Percentiles rank a stretch among this genome's conserved stretches.
These are phyloP conservation scores for Planococcus citri DNA, from an alignment of 1,140 invertebrate genomes.

Conservation along the genomic window DNA sequence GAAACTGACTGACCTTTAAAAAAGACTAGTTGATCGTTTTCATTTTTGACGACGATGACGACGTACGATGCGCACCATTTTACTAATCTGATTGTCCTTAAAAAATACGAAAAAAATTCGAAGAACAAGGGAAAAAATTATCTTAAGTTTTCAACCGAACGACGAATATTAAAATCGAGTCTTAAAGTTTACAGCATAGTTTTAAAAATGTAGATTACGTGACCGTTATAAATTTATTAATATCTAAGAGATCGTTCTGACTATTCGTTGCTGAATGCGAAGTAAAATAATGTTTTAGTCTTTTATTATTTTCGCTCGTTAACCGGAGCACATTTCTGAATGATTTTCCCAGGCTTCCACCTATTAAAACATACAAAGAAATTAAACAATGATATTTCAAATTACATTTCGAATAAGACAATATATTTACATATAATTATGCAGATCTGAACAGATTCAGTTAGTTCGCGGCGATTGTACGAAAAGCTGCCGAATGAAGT, in stretches of 20 bases:
- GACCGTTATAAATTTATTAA: background rate
- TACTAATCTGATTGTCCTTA: background rate
- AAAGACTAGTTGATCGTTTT: background rate
- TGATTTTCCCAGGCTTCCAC: conserved; percentile 71
- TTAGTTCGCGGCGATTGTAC: too few relatives aligned
- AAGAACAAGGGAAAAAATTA: background rate
- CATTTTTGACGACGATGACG: background rate
- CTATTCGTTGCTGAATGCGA: conserved; percentile 15
- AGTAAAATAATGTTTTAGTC: conserved; percentile 10
- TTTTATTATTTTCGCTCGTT: conserved; percentile 30
- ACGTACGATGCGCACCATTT: background rate
- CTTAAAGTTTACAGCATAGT: background rate
- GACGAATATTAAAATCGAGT: background rate
- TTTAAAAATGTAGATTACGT: conserved; percentile 5
- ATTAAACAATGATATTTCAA: conserved; percentile 25
- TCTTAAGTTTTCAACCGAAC: too few relatives aligned
- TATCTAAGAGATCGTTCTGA: conserved; percentile 12
- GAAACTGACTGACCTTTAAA: background rate
- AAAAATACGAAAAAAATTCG: background rate
- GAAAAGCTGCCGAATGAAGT: too few relatives aligned
- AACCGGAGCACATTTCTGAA: conserved; percentile 65
- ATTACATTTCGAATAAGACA: too few relatives aligned
- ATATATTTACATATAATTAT: background rate
- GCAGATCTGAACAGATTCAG: too few relatives aligned
- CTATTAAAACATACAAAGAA: too few relatives aligned